Base-by-base conservation (phyloP, 2,888 invertebrate species). In the Lagria hirta region DNA sequence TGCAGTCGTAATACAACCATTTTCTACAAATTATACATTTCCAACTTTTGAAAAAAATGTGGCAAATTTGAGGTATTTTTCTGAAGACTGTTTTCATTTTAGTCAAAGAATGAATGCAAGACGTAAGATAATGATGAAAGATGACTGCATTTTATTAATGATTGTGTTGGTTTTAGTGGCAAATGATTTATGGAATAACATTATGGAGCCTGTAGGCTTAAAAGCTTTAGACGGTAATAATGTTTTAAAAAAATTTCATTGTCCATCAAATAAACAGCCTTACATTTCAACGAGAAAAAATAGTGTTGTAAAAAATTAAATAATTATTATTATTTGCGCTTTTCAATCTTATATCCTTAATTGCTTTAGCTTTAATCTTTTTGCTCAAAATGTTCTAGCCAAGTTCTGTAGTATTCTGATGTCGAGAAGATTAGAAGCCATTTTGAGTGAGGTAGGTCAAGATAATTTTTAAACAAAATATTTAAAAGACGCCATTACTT, bases 31-130 rank as follows among this genome's bases (percentile, higher is more conserved):
- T 28, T 35, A 71, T 1, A 57, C 57, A 3, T 63, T 79, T 30
- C 79, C 80, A 1, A 59, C 43, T 10, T 61, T 43, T 1, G 49
- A 62, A 1, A 60, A 73, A 26, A 77, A 75, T 1, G 50, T 49
- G 1, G 65, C 71, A 0, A 81, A 82, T 63, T 69, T 71, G 21
- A 65, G 73, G 1, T 79, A 73, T 60, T 62, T 81, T 29, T 76
- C 81, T 0, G 63, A 66, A 20, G 83, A 83, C 60, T 83, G 83
- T 60, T 83, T 83, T 53, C 83, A 83, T 60, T 65, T 80, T 3
- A 81, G 79, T 51, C 82, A 83, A 59, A 79, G 75, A 53, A 72
- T 73, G 8, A 75, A 81, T 48, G 79, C 81, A 2, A 60, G 67
- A 66, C 14, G 14, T 13, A n/a, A 18, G 20, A n/a, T 18, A 18